These are phyloP conservation scores for Castor canadensis DNA, from an alignment of 2,113 vertebrate species.

Conservation along the genomic window DNA sequence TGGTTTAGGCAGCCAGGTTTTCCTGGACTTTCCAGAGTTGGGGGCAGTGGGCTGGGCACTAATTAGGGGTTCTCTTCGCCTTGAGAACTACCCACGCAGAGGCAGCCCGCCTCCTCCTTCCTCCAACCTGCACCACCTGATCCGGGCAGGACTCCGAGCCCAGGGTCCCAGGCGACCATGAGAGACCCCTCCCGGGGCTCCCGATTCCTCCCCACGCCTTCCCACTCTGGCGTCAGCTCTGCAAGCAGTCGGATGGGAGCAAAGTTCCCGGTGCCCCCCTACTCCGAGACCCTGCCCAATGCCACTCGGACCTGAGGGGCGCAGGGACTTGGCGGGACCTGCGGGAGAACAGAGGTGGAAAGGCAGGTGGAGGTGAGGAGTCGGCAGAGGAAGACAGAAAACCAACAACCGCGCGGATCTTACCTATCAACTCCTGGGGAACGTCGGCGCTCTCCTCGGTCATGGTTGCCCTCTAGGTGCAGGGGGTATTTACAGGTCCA, in stretches of 20 bases:
- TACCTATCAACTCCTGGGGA: conserved; percentile 92
- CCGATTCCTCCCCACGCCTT: not conserved
- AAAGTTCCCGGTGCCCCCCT: conserved; percentile 53
- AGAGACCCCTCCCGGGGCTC: not conserved
- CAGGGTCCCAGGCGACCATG: fast-evolving
- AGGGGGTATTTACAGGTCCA: not conserved
- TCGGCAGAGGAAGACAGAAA: not conserved
- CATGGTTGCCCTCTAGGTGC: conserved; percentile 85
- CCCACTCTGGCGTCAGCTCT: not conserved
- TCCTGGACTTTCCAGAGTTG: conserved; percentile 33
- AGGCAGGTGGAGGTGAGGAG: not conserved
- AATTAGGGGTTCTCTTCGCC: not conserved
- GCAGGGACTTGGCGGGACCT: not conserved
- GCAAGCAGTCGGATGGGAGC: not conserved
- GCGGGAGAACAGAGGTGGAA: not conserved
- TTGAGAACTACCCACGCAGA: not conserved
- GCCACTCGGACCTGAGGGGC: not conserved
- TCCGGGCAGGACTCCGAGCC: not conserved
- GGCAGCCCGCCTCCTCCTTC: not conserved
- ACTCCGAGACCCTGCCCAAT: not conserved
- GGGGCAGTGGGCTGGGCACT: not conserved
- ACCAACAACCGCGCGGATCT: conserved; percentile 67
- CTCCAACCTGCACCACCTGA: not conserved
- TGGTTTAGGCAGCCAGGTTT: not conserved
- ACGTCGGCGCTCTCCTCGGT: conserved; percentile 92